Conservation (phyloP, 2,888 invertebrate genomes). For the Saturnia pavonia region DNA sequence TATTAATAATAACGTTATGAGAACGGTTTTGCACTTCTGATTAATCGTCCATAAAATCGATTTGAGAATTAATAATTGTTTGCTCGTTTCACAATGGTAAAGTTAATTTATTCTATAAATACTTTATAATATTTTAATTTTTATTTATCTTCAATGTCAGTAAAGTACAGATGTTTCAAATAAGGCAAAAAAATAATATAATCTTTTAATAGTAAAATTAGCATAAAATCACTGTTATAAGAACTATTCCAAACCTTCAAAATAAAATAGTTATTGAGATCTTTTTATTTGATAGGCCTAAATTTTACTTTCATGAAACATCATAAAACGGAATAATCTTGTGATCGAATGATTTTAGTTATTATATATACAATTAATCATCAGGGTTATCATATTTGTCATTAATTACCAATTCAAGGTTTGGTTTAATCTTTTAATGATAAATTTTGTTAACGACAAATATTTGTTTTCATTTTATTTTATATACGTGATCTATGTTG, state of each 20-base stretch:
- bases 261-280: not conserved
- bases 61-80: conserved; percentile 44
- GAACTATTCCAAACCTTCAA: not conserved
- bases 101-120: conserved; percentile 35
- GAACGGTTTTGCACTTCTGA: conserved; percentile 46
- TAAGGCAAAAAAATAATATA: not conserved
- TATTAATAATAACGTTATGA: conserved; percentile 34
- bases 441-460: conserved; percentile 42
- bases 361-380: conserved; percentile 31
- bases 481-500: conserved; percentile 28
- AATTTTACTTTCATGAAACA: conserved; percentile 21
- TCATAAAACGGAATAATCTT: conserved; percentile 23
- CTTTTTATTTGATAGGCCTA: not conserved
- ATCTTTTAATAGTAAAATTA: not conserved
- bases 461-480: conserved; percentile 36
- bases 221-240: not conserved
- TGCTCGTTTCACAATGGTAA: conserved; percentile 47
- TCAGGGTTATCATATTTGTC: conserved; percentile 30
- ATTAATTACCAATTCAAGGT: conserved; percentile 43
- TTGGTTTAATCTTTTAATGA: conserved; percentile 38
- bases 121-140: conserved; percentile 7
- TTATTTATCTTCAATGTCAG: not conserved
- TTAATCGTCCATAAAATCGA: conserved; percentile 48
- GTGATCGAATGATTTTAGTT: conserved; percentile 27
- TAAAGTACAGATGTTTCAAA: not conserved